A percentile compares a stretch with the other conserved stretches of the same genome.
phyloP scores from a whole-genome alignment of 2,797 vertebrate species.

The Sebastes taczanowskii region DNA sequence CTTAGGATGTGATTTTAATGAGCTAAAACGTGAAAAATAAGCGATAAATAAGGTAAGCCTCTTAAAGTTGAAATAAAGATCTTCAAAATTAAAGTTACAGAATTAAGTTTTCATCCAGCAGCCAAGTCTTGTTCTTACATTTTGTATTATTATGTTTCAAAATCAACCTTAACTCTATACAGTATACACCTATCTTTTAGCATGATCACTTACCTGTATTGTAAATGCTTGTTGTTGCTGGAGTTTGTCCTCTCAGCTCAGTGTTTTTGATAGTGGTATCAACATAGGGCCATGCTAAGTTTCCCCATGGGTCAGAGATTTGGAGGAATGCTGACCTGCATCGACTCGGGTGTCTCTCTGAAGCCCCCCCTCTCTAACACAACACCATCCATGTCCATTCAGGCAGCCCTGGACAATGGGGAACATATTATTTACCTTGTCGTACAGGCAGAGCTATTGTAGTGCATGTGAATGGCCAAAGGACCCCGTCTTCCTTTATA shows the following conservation, averaged over 20 bases:
- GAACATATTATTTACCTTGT: slow-evolving; percentile 82
- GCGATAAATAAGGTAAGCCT: background rate
- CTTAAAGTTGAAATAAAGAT: background rate
- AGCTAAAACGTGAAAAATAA: background rate
- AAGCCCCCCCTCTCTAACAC: slow-evolving; percentile 46
- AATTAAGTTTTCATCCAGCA: background rate
- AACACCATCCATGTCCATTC: slow-evolving; percentile 67
- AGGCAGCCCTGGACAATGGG: slow-evolving; percentile 70
- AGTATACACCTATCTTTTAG: too few relatives aligned
- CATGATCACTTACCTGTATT: background rate
- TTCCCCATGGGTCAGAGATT: slow-evolving; percentile 68
- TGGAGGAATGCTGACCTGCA: slow-evolving; percentile 65
- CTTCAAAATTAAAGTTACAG: background rate
- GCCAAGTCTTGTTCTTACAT: background rate
- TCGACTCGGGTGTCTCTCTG: slow-evolving; percentile 55
- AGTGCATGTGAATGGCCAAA: slow-evolving; percentile 67
- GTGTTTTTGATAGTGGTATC: slow-evolving; percentile 42
- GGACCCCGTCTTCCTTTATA: slow-evolving; percentile 66
- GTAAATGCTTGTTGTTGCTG: slow-evolving; percentile 11
- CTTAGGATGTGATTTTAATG: background rate
- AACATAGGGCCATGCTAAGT: slow-evolving; percentile 45
- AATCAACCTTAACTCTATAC: background rate
- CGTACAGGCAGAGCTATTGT: slow-evolving; percentile 77
- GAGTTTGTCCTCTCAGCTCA: background rate
- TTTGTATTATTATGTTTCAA: background rate